Percentiles rank a stretch among this genome's conserved stretches.
Evolutionary conservation across 2,888 invertebrate genomes (phyloP).

Genomic region (Tortrix viridana): DNA sequence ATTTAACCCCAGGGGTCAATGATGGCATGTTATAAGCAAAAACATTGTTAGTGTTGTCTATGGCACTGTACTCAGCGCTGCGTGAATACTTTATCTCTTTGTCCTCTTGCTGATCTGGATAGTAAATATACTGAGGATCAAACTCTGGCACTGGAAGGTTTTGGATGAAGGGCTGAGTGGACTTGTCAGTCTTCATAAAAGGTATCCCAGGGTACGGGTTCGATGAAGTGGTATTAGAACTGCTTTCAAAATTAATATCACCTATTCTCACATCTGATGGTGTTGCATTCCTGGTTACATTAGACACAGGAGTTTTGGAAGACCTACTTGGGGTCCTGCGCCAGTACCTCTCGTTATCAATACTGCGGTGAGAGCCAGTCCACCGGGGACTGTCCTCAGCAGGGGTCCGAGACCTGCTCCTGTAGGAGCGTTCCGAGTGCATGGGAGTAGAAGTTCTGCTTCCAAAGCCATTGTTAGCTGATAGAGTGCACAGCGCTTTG

Average conservation of each 20-base stretch:
- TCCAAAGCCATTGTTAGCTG: slow-evolving; percentile 72
- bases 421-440: slow-evolving; percentile 71
- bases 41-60: slow-evolving; percentile 59
- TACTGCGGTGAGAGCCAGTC: slow-evolving; percentile 59
- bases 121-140: slow-evolving; percentile 67
- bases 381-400: slow-evolving; percentile 68
- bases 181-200: slow-evolving; percentile 69
- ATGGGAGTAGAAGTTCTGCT: slow-evolving; percentile 73
- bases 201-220: slow-evolving; percentile 55
- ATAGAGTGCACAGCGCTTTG: slow-evolving; percentile 87
- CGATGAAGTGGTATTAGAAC: slow-evolving; percentile 46
- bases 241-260: slow-evolving; percentile 67
- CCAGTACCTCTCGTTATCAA: slow-evolving; percentile 74
- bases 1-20: slow-evolving; percentile 54
- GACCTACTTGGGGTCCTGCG: slow-evolving; percentile 69
- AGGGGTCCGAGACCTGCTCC: slow-evolving; percentile 72
- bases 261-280: slow-evolving; percentile 64
- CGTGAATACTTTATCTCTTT: slow-evolving; percentile 75
- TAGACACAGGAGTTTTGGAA: slow-evolving; percentile 59
- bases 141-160: slow-evolving; percentile 58
- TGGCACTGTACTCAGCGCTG: slow-evolving; percentile 70
- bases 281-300: slow-evolving; percentile 61
- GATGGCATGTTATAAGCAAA: slow-evolving; percentile 62
- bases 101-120: slow-evolving; percentile 70
- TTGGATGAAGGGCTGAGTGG: slow-evolving; percentile 58